Percentiles rank a stretch among this genome's conserved stretches.
phyloP scores from a whole-genome alignment of 2,113 vertebrate species.

The Anarhynchus alexandrinus region DNA sequence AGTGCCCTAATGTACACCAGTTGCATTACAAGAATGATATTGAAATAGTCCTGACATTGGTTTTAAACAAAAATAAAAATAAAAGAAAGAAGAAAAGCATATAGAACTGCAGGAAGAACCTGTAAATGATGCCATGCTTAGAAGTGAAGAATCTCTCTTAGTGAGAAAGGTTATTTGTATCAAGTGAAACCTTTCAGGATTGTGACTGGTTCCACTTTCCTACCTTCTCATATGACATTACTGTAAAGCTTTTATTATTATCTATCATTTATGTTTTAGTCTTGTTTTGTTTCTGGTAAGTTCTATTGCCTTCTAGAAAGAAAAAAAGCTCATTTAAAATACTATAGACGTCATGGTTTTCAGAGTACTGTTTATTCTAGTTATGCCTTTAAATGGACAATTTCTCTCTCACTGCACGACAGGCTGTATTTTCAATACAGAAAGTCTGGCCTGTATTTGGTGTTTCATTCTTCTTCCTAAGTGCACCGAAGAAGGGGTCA shows the following conservation, averaged over 20 bases:
- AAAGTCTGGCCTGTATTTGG: neutral
- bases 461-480: neutral
- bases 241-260: neutral
- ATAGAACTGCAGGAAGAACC: neutral
- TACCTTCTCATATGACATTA: neutral
- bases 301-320: neutral
- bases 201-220: neutral
- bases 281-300: neutral
- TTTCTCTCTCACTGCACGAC: neutral
- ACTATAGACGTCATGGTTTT: neutral
- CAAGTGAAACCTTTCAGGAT: neutral
- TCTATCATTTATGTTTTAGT: neutral
- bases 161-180: neutral
- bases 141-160: neutral
- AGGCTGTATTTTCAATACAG: neutral
- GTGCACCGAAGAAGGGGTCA: neutral
- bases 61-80: neutral
- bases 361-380: neutral
- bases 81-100: neutral
- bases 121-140: neutral
- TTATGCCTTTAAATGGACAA: neutral
- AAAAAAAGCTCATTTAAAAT: neutral
- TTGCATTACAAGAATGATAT: neutral
- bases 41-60: neutral
- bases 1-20: neutral